phyloP scores from a whole-genome alignment of 2,113 vertebrate species.

The Thermophis baileyi region DNA sequence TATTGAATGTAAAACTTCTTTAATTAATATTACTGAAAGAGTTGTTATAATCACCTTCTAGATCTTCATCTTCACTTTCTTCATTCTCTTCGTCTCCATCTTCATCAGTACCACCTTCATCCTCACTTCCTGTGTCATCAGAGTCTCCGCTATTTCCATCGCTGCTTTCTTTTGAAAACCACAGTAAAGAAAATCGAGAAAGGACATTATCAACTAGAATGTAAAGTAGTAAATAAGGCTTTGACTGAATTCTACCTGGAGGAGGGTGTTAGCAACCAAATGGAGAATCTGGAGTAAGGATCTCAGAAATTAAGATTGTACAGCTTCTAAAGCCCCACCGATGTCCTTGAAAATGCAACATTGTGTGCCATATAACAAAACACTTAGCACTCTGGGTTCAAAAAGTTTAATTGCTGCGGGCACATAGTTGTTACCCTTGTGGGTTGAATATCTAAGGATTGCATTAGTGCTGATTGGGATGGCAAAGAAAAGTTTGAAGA shows the following conservation, averaged over 20 bases:
- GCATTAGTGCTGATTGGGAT: not conserved
- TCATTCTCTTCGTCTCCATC: conserved; percentile 72
- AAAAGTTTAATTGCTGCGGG: not conserved
- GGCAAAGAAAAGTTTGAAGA: not conserved
- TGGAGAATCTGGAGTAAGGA: not conserved
- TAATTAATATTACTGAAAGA: not conserved
- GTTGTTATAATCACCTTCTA: conserved; percentile 59
- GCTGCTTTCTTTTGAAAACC: conserved; percentile 71
- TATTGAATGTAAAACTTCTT: not conserved
- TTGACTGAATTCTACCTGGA: not conserved
- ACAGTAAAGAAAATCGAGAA: not conserved
- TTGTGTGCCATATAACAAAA: not conserved
- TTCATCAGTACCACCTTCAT: conserved; percentile 67
- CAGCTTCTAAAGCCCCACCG: not conserved
- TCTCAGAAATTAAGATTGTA: not conserved
- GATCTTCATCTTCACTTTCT: conserved; percentile 72
- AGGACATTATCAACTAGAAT: not conserved
- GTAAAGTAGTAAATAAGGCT: not conserved
- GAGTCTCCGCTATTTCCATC: conserved; percentile 66
- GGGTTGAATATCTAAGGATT: not conserved
- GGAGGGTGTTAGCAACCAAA: not conserved
- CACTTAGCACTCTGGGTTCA: not conserved
- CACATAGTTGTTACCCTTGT: not conserved
- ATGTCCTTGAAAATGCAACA: not conserved
- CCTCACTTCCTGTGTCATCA: conserved; percentile 67